A percentile compares a stretch with the other conserved stretches of the same genome.
Conservation (phyloP, 1,140 invertebrate genomes). For the Hylaeus volcanicus region DNA sequence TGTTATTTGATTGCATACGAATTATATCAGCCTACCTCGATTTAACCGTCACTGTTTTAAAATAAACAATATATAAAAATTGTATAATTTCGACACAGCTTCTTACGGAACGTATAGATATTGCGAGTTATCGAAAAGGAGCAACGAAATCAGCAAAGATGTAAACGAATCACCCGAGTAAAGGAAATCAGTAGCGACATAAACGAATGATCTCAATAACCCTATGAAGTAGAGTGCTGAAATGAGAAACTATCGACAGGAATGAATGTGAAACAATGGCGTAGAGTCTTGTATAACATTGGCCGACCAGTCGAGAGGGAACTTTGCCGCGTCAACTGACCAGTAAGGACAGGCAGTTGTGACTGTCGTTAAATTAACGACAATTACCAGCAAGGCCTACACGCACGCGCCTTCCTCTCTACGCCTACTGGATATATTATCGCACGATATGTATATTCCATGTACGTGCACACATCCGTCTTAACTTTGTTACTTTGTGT, state of each 20-base stretch:
- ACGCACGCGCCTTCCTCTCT: constrained; percentile 48
- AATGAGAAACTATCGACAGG: neutral
- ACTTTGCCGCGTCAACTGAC: constrained; percentile 65
- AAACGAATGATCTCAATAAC: too few species aligned
- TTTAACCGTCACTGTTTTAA: too few species aligned
- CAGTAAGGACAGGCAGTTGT: constrained; percentile 59
- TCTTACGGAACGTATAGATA: too few species aligned
- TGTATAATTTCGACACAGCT: too few species aligned
- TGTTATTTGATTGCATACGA: too few species aligned
- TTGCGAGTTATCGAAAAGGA: too few species aligned
- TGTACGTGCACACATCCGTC: constrained; percentile 34
- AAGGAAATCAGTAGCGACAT: too few species aligned
- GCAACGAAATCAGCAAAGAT: too few species aligned
- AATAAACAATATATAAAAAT: too few species aligned
- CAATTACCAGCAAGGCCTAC: constrained; percentile 70
- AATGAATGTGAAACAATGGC: constrained; percentile 17
- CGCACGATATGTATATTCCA: constrained; percentile 24
- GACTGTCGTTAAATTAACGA: constrained; percentile 75
- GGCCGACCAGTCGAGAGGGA: constrained; percentile 26
- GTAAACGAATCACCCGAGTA: too few species aligned
- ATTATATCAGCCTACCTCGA: too few species aligned
- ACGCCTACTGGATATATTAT: constrained; percentile 36
- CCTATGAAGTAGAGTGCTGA: too few species aligned
- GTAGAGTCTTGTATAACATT: neutral
- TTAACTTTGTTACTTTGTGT: constrained; percentile 17